Evolutionary conservation across 2,113 vertebrate species (phyloP).

Genomic region (Ursus arctos): DNA sequence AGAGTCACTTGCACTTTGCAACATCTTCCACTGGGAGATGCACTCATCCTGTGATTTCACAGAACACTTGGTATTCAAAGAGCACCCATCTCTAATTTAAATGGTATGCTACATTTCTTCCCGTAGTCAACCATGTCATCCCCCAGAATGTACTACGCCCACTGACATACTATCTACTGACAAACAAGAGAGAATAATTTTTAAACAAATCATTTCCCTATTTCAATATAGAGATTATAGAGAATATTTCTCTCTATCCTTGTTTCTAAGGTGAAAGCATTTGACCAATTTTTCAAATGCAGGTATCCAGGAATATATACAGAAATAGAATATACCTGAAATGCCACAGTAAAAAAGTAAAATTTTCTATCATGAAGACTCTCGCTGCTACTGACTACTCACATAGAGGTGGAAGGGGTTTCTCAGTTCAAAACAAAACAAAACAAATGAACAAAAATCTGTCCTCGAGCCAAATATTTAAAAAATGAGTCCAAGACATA

Average conservation of each 20-base stretch:
- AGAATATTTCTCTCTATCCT: conserved; percentile 2
- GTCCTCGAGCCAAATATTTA: conserved; percentile 39
- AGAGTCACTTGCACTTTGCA: conserved; percentile 50
- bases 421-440: background rate
- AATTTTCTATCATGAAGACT: conserved; percentile 50
- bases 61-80: conserved; percentile 30
- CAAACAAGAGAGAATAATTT: conserved; percentile 5
- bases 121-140: background rate
- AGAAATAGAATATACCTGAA: conserved; percentile 8
- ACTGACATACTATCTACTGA: background rate
- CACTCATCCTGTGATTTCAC: conserved; percentile 46
- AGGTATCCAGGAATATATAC: background rate
- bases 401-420: background rate
- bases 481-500: conserved; percentile 8
- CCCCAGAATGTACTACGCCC: background rate
- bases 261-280: conserved; percentile 8
- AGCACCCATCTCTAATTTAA: conserved; percentile 53
- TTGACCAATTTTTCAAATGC: conserved; percentile 10
- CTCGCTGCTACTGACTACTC: background rate
- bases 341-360: conserved; percentile 5
- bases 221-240: conserved; percentile 17
- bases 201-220: conserved; percentile 30
- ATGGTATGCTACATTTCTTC: background rate
- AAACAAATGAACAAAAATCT: conserved; percentile 29
- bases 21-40: conserved; percentile 65